These are phyloP conservation scores for Caenorhabditis sp. DNA, from an alignment of 2,888 invertebrate species.

Conservation along the genomic window DNA sequence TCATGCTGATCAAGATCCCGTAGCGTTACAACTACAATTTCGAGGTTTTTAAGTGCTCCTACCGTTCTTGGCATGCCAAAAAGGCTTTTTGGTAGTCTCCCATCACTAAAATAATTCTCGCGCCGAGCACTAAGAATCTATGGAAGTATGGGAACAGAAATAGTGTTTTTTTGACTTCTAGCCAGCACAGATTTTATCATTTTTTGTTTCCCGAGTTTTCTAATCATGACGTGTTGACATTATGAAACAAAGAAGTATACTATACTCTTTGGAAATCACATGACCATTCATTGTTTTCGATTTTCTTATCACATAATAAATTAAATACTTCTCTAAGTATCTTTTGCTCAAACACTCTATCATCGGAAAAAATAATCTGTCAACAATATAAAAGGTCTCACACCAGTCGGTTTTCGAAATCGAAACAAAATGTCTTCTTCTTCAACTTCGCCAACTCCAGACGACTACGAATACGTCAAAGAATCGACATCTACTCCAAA, in stretches of 20 bases:
- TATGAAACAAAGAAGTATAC: neutral
- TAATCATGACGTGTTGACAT: neutral
- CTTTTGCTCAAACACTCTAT: neutral
- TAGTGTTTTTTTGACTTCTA: too few relatives aligned
- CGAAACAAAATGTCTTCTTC: neutral
- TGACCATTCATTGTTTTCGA: neutral
- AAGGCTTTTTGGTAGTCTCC: too few relatives aligned
- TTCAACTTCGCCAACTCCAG: neutral
- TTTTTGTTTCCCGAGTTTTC: neutral
- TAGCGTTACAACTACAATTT: too few relatives aligned
- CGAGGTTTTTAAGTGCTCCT: too few relatives aligned
- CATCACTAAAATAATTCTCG: too few relatives aligned
- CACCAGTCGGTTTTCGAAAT: neutral
- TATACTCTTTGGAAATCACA: neutral
- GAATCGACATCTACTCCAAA: neutral
- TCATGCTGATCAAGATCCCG: too few relatives aligned
- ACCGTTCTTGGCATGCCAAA: too few relatives aligned
- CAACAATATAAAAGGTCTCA: neutral
- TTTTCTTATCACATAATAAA: neutral
- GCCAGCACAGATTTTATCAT: too few relatives aligned
- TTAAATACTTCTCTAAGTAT: neutral
- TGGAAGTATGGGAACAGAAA: too few relatives aligned
- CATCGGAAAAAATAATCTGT: neutral
- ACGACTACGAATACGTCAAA: neutral
- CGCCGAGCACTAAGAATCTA: too few relatives aligned